Conservation (phyloP, 2,888 invertebrate species). For the Biston betularia region DNA sequence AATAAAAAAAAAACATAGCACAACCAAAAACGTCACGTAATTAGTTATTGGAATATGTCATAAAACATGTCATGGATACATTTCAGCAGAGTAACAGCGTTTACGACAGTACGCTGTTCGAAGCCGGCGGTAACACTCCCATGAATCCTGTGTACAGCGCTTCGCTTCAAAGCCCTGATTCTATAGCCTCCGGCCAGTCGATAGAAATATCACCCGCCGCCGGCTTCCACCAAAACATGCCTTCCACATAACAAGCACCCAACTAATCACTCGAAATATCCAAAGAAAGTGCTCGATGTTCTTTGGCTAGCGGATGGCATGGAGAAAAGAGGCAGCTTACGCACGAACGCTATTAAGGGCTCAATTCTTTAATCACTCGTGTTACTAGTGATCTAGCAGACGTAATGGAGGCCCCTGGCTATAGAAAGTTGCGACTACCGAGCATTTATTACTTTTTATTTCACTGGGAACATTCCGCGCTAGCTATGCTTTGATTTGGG, state of each 20-base stretch:
- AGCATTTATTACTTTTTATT: no score
- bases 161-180: slow-evolving; percentile 90
- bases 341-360: slow-evolving; percentile 2
- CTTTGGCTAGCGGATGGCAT: slow-evolving; percentile 38
- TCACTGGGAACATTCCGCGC: no score
- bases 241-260: slow-evolving; percentile 72
- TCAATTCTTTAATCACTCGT: not conserved
- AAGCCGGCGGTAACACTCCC: slow-evolving; percentile 88
- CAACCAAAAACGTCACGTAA: not conserved
- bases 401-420: no score
- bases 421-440: no score
- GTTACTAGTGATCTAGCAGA: no score
- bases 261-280: slow-evolving; percentile 26
- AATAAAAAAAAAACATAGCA: no score
- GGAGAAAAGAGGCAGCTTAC: not conserved
- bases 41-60: no score
- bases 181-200: slow-evolving; percentile 86
- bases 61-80: not conserved
- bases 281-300: slow-evolving; percentile 46
- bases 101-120: slow-evolving; percentile 90
- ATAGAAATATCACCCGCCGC: slow-evolving; percentile 66
- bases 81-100: slow-evolving; percentile 88
- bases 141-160: slow-evolving; percentile 89
- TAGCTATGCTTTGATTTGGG: no score
- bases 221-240: slow-evolving; percentile 58